Evolutionary conservation across 1,140 invertebrate genomes (phyloP).

Genomic region (Anastrepha obliqua): DNA sequence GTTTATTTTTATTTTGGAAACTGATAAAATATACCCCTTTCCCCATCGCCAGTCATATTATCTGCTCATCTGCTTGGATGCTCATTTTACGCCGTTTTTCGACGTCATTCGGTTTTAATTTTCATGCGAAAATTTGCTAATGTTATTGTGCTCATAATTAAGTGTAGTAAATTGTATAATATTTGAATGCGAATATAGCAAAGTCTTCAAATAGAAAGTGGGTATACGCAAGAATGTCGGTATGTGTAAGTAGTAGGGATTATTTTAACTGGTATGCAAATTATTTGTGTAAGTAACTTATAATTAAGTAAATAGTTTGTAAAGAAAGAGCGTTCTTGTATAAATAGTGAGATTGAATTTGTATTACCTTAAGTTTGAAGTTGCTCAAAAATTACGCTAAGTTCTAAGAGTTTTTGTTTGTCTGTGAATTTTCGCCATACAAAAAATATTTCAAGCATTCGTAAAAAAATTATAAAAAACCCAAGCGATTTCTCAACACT

Average conservation of each 20-base stretch:
- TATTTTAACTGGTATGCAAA: background rate
- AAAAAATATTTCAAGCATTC: too few relatives aligned
- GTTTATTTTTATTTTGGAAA: too few relatives aligned
- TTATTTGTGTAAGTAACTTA: conserved; percentile 21
- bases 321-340: background rate
- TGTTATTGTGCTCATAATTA: background rate
- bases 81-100: conserved; percentile 1
- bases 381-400: too few relatives aligned
- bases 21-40: too few relatives aligned
- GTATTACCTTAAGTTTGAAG: too few relatives aligned
- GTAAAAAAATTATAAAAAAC: too few relatives aligned
- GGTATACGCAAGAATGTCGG: background rate
- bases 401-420: too few relatives aligned
- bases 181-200: background rate
- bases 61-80: background rate
- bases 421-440: too few relatives aligned
- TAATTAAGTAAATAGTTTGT: conserved; percentile 30
- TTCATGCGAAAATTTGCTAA: background rate
- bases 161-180: background rate
- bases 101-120: background rate
- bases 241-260: background rate
- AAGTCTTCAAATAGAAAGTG: background rate
- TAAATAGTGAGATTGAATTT: too few relatives aligned
- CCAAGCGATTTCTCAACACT: too few relatives aligned
- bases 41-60: too few relatives aligned